Evolutionary conservation across 1,140 invertebrate species (phyloP).

Genomic region (Pseudomyrmex sp.): DNA sequence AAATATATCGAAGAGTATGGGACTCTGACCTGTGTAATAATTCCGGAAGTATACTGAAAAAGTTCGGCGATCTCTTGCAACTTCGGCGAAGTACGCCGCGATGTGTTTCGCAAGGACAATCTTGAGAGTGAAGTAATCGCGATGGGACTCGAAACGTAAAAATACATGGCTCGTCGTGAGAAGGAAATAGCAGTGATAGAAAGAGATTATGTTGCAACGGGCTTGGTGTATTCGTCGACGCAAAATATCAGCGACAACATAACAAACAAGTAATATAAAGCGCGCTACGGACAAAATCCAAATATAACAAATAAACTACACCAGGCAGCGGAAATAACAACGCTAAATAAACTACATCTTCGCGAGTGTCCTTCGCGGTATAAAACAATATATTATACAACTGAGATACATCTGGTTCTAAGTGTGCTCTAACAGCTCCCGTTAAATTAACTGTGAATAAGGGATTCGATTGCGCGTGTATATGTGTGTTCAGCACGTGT

Average conservation of each 20-base stretch:
- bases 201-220: neutral
- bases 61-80: constrained; percentile 6
- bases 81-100: constrained; percentile 5
- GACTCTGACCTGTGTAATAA: neutral
- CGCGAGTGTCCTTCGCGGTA: neutral
- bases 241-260: neutral
- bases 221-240: neutral
- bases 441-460: constrained; percentile 37
- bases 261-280: neutral
- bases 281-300: neutral
- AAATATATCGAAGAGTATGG: neutral
- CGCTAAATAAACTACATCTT: neutral
- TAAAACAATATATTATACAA: neutral
- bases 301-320: neutral
- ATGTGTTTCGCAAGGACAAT: constrained; percentile 23
- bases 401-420: neutral
- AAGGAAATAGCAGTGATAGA: constrained; percentile 18
- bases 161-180: neutral
- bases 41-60: neutral
- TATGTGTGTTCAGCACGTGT: neutral
- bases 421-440: neutral
- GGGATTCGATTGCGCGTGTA: neutral
- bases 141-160: constrained; percentile 1
- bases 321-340: neutral
- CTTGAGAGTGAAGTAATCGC: constrained; percentile 20